Evolutionary conservation across 1,140 invertebrate species (phyloP), one percentile per base, ranked within the genome.

Genomic region (Drosophila baimaii): DNA sequence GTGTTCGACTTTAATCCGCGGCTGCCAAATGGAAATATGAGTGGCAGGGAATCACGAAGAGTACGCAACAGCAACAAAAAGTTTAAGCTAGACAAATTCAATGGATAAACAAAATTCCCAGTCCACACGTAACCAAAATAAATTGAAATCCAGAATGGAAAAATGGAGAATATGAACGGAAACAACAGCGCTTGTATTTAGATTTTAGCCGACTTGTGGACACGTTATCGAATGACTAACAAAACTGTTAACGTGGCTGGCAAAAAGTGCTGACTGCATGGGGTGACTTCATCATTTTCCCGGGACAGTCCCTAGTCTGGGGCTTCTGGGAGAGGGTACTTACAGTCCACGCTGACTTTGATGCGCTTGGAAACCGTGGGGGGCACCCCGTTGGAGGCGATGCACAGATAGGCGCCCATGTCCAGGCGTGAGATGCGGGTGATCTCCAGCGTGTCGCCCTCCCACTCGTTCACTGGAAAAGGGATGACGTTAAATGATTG

Each of bases 321-420:
- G n/a, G 8, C 7, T 15, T 46, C 21, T 23, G 46, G 17, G 17
- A 23, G 19, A 23, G 27, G 37, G 25, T 92, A 97, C 97, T 97
- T 93, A 98, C 97, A 98, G 92, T 98, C 97, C 41, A 98, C 97
- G 93, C 96, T 97, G 88, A 98, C 96, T 94, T 97, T 97, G 82
- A 98, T 97, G 90, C 96, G 94, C 92, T 98, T 98, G 92, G 96
- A 97, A 69, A 98, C 97, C 44, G 95, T 95, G 3, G 95, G 95
- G 31, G 95, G 95, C 29, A 96, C 95, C 3, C 95, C 95, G 85
- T 96, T 96, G 86, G 91, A 93, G 79, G 91, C 91, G 55, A 98
- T 97, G 92, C 97, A 98, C 35, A 98, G 93, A 93, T 98, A 98
- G 35, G 96, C 96, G 17, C 97, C 97, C 96, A 98, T 98, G 86